These are phyloP conservation scores for Papilio gigon DNA, from an alignment of 2,888 invertebrate genomes.

Conservation along the genomic window DNA sequence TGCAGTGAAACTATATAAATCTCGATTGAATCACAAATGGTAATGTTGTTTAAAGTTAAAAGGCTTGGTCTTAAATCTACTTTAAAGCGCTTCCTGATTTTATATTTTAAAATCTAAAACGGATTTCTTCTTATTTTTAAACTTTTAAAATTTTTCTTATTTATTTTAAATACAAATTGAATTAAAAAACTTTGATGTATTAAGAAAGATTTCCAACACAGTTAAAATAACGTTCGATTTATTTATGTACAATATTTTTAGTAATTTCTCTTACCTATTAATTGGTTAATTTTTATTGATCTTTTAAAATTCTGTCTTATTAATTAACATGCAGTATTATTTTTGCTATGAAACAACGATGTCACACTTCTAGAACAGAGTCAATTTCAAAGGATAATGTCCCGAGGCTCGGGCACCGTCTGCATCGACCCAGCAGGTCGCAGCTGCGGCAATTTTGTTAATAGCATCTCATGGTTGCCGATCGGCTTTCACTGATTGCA, in stretches of 20 bases:
- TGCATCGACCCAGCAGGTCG: constrained; percentile 18
- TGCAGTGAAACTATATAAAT: not conserved
- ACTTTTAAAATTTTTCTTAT: too few relatives aligned
- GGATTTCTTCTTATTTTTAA: too few relatives aligned
- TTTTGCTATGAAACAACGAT: not conserved
- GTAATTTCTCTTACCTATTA: too few relatives aligned
- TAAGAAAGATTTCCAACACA: too few relatives aligned
- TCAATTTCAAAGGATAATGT: constrained; percentile 12
- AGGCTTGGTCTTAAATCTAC: not conserved
- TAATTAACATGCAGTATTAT: not conserved
- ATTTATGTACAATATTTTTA: not conserved
- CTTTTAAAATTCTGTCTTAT: too few relatives aligned
- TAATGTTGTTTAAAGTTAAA: not conserved
- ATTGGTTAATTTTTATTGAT: too few relatives aligned
- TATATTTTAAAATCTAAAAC: not conserved
- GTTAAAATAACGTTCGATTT: not conserved
- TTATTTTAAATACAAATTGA: too few relatives aligned
- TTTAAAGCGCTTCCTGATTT: not conserved
- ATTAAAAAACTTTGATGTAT: too few relatives aligned
- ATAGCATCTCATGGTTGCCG: constrained; percentile 28
- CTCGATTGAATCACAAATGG: constrained; percentile 3
- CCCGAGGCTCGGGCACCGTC: constrained; percentile 4
- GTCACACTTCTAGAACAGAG: not conserved
- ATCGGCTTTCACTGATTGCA: constrained; percentile 33
- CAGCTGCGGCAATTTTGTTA: constrained; percentile 31